Conservation (phyloP, 2,113 vertebrate genomes). For the Carassius gibelio region DNA sequence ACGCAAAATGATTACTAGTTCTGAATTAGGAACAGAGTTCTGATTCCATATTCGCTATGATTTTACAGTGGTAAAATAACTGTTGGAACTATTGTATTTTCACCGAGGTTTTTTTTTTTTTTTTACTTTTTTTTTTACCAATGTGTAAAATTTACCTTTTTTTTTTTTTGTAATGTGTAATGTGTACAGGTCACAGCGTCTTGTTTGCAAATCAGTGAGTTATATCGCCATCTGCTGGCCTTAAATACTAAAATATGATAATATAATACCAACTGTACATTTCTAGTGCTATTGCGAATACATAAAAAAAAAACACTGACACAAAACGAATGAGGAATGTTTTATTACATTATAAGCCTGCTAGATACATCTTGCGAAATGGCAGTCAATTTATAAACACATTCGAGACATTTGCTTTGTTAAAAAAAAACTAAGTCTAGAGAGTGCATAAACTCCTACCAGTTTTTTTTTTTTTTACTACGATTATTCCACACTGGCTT, state of each 20-base stretch:
- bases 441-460: background rate
- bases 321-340: constrained; percentile 2
- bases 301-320: background rate
- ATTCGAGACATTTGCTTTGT: background rate
- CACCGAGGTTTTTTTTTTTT: background rate
- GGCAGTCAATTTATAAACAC: background rate
- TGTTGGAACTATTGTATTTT: background rate
- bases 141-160: no score
- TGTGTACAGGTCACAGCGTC: background rate
- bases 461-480: background rate
- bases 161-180: no score
- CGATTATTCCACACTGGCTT: constrained; percentile 52
- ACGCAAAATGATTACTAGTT: background rate
- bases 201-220: background rate
- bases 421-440: background rate
- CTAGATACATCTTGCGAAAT: background rate
- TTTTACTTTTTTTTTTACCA: background rate
- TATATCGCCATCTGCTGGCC: constrained; percentile 29
- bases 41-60: background rate
- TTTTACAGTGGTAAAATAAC: background rate
- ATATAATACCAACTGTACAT: background rate
- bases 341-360: background rate
- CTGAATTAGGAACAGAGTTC: background rate
- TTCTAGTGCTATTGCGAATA: background rate
- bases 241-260: background rate